A percentile compares a stretch with the other conserved stretches of the same genome.
Conservation (phyloP, 2,113 vertebrate species). For the Elanus axillaris region DNA sequence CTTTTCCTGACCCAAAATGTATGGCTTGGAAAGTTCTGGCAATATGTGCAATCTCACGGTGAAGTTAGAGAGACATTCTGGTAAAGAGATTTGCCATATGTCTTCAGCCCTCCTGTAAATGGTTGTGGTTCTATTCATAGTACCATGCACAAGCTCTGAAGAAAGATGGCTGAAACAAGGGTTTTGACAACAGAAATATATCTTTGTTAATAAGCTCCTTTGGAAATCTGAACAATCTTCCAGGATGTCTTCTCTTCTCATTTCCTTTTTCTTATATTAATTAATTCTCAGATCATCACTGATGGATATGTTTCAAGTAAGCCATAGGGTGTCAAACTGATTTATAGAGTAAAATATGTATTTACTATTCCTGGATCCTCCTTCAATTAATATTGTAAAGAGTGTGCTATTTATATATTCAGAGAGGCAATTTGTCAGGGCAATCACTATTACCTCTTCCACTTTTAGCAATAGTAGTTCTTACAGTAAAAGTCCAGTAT, state of each 20-base stretch:
- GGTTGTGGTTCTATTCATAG: neutral
- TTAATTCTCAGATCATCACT: conserved; percentile 41
- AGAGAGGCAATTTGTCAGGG: conserved; percentile 38
- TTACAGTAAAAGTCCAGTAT: neutral
- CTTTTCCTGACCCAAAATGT: neutral
- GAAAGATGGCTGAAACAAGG: conserved; percentile 7
- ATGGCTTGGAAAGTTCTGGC: neutral
- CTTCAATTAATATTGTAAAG: conserved; percentile 56
- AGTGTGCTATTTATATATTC: conserved; percentile 43
- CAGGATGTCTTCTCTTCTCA: neutral
- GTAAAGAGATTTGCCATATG: neutral
- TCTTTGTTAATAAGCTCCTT: conserved; percentile 34
- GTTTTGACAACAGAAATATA: conserved; percentile 22
- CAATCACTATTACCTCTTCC: neutral
- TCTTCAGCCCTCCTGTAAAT: neutral
- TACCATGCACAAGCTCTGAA: neutral
- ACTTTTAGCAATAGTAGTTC: neutral
- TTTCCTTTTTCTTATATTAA: conserved; percentile 30
- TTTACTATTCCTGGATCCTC: conserved; percentile 52
- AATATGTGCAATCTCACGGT: neutral
- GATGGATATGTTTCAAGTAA: conserved; percentile 53
- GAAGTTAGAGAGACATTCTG: neutral
- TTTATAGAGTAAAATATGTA: conserved; percentile 56
- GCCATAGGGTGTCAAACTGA: conserved; percentile 35
- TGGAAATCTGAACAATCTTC: conserved; percentile 22